Conservation (phyloP, 2,797 vertebrate species). For the Cirrhinus mrigala region DNA sequence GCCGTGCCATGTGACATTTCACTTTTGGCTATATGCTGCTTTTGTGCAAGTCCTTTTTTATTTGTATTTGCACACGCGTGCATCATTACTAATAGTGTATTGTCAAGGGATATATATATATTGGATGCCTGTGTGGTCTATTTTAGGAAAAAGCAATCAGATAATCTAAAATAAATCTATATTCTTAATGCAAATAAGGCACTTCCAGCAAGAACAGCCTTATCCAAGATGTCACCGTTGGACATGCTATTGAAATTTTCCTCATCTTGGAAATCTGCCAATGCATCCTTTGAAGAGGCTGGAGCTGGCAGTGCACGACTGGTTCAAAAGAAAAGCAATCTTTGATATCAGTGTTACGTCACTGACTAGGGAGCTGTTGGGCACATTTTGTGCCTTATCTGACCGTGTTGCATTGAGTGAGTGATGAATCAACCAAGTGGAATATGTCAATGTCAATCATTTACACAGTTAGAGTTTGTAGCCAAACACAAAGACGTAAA, state of each 20-base stretch:
- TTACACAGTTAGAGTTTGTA: not conserved
- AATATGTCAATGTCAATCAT: constrained; percentile 7
- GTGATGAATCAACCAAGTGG: not conserved
- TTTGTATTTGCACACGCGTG: not conserved
- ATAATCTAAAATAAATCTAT: constrained; percentile 12
- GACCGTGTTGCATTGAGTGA: constrained; percentile 14
- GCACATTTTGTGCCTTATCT: constrained; percentile 47
- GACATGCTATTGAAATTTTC: constrained; percentile 4
- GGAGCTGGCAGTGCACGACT: not conserved
- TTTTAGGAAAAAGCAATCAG: not conserved
- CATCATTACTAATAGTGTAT: constrained; percentile 17
- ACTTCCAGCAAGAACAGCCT: constrained; percentile 10
- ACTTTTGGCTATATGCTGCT: constrained; percentile 20
- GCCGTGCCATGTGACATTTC: constrained; percentile 46
- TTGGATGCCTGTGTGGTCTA: not conserved
- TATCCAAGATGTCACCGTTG: constrained; percentile 10
- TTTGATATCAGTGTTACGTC: constrained; percentile 29
- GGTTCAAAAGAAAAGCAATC: constrained; percentile 38
- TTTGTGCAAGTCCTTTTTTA: not conserved
- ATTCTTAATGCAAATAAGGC: constrained; percentile 36
- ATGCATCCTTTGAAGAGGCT: constrained; percentile 15
- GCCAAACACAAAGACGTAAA: constrained; percentile 1
- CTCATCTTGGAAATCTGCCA: constrained; percentile 23
- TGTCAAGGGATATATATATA: not conserved
- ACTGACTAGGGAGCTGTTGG: not conserved